Evolutionary conservation across 2,888 invertebrate species (phyloP).

Genomic region (Heliconius cydno): DNA sequence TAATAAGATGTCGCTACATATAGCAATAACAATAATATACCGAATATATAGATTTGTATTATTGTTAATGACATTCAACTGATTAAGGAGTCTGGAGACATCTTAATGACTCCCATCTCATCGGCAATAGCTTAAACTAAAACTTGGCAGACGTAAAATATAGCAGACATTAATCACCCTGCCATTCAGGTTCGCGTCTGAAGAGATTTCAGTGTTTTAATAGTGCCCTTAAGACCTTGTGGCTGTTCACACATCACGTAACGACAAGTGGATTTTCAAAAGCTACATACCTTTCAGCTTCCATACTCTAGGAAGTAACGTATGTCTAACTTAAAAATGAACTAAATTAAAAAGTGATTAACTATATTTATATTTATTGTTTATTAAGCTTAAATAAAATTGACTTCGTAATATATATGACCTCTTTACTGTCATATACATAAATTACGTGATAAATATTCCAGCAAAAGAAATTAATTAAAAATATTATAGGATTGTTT

Average conservation of each 20-base stretch:
- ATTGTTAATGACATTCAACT: background rate
- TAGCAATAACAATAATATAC: too few relatives aligned
- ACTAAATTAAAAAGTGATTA: background rate
- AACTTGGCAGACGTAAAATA: constrained; percentile 29
- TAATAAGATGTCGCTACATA: too few relatives aligned
- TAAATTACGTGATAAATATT: too few relatives aligned
- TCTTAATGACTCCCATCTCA: constrained; percentile 16
- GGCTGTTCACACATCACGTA: constrained; percentile 21
- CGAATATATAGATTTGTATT: background rate
- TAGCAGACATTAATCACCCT: constrained; percentile 28
- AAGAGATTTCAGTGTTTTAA: constrained; percentile 29
- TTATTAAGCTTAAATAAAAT: background rate
- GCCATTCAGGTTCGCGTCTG: constrained; percentile 25
- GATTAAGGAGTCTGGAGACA: constrained; percentile 8
- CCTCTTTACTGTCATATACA: background rate
- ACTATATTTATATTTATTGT: background rate
- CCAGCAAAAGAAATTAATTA: too few relatives aligned
- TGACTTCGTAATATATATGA: background rate
- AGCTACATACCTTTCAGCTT: constrained; percentile 19
- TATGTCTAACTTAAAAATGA: background rate
- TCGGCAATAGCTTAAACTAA: constrained; percentile 22
- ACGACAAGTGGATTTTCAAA: constrained; percentile 25
- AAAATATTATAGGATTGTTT: too few relatives aligned
- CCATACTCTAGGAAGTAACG: background rate
- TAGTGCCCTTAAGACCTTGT: constrained; percentile 30